These are phyloP conservation scores for Rachycentron canadum DNA, from an alignment of 2,797 vertebrate genomes.

Conservation along the genomic window DNA sequence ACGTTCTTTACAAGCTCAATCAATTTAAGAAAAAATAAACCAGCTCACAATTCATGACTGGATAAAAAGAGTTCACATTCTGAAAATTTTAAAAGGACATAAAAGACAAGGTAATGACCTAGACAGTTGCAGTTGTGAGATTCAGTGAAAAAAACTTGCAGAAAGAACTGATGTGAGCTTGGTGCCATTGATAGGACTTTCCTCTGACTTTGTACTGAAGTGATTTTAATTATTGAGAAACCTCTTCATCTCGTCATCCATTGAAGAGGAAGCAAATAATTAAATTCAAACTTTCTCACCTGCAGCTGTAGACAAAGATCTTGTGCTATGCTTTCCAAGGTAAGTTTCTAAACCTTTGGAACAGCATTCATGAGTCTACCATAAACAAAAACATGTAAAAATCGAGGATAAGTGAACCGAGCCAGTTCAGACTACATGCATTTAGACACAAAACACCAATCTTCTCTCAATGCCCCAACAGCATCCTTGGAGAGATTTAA, in stretches of 20 bases:
- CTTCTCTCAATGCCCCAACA: conserved; percentile 68
- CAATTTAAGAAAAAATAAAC: conserved; percentile 47
- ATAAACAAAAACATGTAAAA: conserved; percentile 65
- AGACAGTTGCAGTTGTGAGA: conserved; percentile 45
- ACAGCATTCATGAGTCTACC: conserved; percentile 41
- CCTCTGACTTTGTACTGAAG: conserved; percentile 55
- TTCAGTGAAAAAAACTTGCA: conserved; percentile 8
- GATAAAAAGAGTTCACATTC: conserved; percentile 39
- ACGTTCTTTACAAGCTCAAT: conserved; percentile 35
- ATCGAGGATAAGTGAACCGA: conserved; percentile 35
- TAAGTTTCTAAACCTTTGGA: conserved; percentile 41
- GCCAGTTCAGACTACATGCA: conserved; percentile 39
- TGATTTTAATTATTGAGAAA: conserved; percentile 51
- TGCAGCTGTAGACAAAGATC: conserved; percentile 15
- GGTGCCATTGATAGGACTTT: conserved; percentile 31
- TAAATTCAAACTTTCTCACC: conserved; percentile 47
- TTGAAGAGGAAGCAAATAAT: conserved; percentile 26
- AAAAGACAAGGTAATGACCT: conserved; percentile 70
- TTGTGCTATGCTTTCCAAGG: conserved; percentile 18
- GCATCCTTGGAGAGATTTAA: conserved; percentile 83
- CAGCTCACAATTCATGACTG: conserved; percentile 39
- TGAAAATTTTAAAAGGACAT: conserved; percentile 56
- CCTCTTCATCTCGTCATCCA: conserved; percentile 31
- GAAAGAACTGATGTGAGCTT: conserved; percentile 20
- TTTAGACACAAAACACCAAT: conserved; percentile 70